Conservation (phyloP, 2,113 vertebrate genomes). For the Hemiprocne comata region DNA sequence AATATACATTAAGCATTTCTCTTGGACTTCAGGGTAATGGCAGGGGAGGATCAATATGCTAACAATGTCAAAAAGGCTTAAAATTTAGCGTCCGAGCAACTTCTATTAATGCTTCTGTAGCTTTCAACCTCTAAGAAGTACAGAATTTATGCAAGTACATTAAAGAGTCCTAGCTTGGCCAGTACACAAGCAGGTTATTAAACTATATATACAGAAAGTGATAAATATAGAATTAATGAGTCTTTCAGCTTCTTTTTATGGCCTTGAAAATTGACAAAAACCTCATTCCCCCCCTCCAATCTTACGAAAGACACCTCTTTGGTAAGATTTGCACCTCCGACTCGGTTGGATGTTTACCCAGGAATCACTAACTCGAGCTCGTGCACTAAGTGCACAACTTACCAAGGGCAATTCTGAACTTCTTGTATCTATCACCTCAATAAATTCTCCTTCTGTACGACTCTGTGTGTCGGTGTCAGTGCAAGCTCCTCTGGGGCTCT, state of each 20-base stretch:
- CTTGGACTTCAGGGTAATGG: constrained; percentile 75
- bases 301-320: too few species aligned
- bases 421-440: too few species aligned
- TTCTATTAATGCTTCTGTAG: constrained; percentile 84
- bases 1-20: constrained; percentile 84
- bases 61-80: constrained; percentile 82
- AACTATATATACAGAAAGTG: constrained; percentile 95
- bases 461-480: too few species aligned
- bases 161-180: constrained; percentile 87
- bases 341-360: too few species aligned
- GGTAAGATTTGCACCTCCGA: too few species aligned
- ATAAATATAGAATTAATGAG: constrained; percentile 94
- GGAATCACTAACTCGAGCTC: too few species aligned
- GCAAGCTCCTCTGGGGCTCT: too few species aligned
- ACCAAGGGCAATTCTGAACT: too few species aligned
- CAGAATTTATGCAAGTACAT: constrained; percentile 85
- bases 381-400: too few species aligned
- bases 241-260: constrained; percentile 78
- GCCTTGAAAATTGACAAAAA: constrained; percentile 82
- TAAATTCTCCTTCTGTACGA: too few species aligned
- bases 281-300: not conserved
- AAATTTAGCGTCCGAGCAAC: constrained; percentile 82
- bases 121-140: constrained; percentile 86
- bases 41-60: constrained; percentile 82
- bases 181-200: constrained; percentile 90